Evolutionary conservation across 2,888 invertebrate species (phyloP), one percentile per base, ranked within the genome.

Genomic region (Gymnoscelis rufifasciata): DNA sequence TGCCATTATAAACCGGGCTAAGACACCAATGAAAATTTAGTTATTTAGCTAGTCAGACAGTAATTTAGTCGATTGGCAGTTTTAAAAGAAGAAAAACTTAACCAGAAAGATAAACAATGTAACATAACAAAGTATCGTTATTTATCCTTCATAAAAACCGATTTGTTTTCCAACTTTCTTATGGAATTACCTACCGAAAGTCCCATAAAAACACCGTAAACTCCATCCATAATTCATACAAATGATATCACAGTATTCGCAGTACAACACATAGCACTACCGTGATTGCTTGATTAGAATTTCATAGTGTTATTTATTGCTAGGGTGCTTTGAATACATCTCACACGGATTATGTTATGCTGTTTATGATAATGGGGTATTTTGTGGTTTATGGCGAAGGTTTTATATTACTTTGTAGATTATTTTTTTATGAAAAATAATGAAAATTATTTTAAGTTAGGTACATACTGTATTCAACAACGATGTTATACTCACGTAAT

Each of bases 181-280:
- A 37, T 33, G 28, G 14, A 19, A 14, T 31, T 36, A n/a, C 27
- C 41, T n/a, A 37, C 29, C 10, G 37, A 43, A 28, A 38, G 29
- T 43, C 38, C 42, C 43, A 56, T 56, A 56, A 53, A 53, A 56
- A 53, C 33, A 45, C 45, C 52, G 47, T 53, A 51, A 51, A 51
- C 40, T 27, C 7, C 15, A 35, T 35, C n/a, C 37, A 44, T 44
- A 49, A 14, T 46, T 47, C 43, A 47, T 43, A 47, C 39, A 43
- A 47, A 47, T 36, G 35, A 28, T 45, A 44, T 36, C 38, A n/a
- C n/a, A n/a, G n/a, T n/a, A n/a, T n/a, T n/a, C n/a, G n/a, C n/a
- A 35, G 36, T 35, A 48, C 48, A 52, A 42, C 45, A 33, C 7
- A 40, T n/a, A 45, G 43, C 52, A 52, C 52, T 52, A 49, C 38